These are phyloP conservation scores for Nebria ingens DNA, from an alignment of 1,140 invertebrate species.

Conservation along the genomic window DNA sequence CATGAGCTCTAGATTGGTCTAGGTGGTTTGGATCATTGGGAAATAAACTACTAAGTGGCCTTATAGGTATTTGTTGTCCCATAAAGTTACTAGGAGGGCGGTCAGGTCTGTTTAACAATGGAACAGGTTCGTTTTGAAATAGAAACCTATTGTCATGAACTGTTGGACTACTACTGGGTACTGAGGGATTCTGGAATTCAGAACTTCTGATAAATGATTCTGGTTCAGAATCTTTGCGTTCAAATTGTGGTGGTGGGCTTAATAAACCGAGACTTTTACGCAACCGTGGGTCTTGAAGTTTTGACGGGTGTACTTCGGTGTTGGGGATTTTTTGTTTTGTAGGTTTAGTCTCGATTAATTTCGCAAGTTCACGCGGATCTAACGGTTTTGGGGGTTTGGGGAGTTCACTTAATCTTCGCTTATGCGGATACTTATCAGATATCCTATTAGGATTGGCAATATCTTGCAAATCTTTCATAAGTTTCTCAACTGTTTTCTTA, in stretches of 20 bases:
- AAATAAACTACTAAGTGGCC: too few relatives aligned
- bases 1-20: too few relatives aligned
- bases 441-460: background rate
- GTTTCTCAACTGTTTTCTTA: background rate
- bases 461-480: background rate
- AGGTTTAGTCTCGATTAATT: background rate
- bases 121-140: too few relatives aligned
- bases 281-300: background rate
- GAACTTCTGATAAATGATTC: too few relatives aligned
- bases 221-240: background rate
- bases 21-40: too few relatives aligned
- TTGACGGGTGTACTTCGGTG: background rate
- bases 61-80: too few relatives aligned
- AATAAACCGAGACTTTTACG: background rate
- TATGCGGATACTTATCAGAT: constrained; percentile 3
- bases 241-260: background rate
- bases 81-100: too few relatives aligned
- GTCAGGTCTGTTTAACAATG: too few relatives aligned
- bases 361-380: constrained; percentile 6
- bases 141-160: too few relatives aligned
- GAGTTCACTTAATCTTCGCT: background rate
- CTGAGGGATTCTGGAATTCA: too few relatives aligned
- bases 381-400: constrained; percentile 5
- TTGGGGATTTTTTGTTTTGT: background rate
- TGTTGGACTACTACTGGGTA: too few relatives aligned